These are phyloP conservation scores for Helicorthomorpha holstii DNA, from an alignment of 1,140 invertebrate species.

Conservation along the genomic window DNA sequence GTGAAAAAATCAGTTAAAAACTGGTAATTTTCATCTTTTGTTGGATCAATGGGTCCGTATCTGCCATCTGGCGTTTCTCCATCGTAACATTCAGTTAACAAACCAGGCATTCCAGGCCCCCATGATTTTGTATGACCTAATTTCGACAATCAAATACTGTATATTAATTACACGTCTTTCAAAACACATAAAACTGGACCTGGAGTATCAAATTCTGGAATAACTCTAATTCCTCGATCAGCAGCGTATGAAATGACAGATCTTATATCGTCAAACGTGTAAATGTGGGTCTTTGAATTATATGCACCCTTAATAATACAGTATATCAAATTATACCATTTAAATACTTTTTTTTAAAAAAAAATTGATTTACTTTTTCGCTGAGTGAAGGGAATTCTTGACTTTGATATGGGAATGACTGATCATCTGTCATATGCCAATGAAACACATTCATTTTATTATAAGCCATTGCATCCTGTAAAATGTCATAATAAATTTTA, in stretches of 20 bases:
- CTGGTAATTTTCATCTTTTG: constrained; percentile 37
- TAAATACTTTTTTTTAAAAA: not conserved
- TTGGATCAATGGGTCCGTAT: constrained; percentile 63
- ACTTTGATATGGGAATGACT: constrained; percentile 75
- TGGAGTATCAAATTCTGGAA: constrained; percentile 83
- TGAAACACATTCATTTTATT: constrained; percentile 88
- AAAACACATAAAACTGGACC: too few relatives aligned
- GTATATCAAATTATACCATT: not conserved
- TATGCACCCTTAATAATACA: constrained; percentile 41
- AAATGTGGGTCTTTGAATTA: constrained; percentile 43
- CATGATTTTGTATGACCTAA: constrained; percentile 68
- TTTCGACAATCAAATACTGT: too few relatives aligned
- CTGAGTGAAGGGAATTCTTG: constrained; percentile 40
- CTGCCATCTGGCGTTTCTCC: constrained; percentile 26
- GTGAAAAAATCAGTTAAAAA: constrained; percentile 47
- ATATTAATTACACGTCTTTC: too few relatives aligned
- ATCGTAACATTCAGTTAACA: constrained; percentile 56
- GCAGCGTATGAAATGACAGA: constrained; percentile 58
- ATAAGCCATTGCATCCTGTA: constrained; percentile 42
- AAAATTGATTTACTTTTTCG: not conserved
- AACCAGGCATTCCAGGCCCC: constrained; percentile 47
- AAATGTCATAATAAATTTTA: not conserved
- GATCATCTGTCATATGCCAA: constrained; percentile 87
- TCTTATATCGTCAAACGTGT: constrained; percentile 42
- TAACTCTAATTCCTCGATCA: constrained; percentile 63